These are phyloP conservation scores for Hypsibius dujardini DNA, from an alignment of 1,140 invertebrate species.

Conservation along the genomic window DNA sequence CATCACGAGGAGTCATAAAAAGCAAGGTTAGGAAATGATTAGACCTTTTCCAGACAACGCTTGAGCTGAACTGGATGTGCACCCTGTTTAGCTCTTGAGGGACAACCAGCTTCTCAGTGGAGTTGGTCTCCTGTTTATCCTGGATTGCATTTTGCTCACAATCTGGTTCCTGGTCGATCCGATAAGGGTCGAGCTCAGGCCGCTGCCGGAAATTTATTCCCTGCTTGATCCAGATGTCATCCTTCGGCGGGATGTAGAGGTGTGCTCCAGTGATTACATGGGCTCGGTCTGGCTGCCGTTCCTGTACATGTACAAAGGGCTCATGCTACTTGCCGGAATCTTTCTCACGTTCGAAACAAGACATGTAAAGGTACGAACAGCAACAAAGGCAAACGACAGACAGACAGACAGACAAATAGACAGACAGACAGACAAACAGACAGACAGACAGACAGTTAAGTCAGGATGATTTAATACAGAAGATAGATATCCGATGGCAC, in stretches of 20 bases:
- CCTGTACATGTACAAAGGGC: constrained; percentile 70
- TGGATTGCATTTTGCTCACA: constrained; percentile 57
- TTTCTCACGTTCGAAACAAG: not conserved
- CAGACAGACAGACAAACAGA: too few relatives aligned
- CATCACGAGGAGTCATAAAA: constrained; percentile 44
- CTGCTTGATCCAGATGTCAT: constrained; percentile 50
- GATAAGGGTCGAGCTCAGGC: constrained; percentile 40
- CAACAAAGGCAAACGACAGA: not conserved
- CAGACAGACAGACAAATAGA: too few relatives aligned
- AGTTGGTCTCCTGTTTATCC: constrained; percentile 53
- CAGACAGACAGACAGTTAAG: too few relatives aligned
- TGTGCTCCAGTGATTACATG: constrained; percentile 64
- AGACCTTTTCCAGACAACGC: too few relatives aligned
- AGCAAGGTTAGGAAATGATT: constrained; percentile 38
- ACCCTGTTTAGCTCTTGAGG: constrained; percentile 46
- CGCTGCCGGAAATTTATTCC: not conserved
- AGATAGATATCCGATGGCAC: too few relatives aligned
- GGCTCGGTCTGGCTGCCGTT: constrained; percentile 59
- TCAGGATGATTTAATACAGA: too few relatives aligned
- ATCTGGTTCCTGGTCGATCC: constrained; percentile 63
- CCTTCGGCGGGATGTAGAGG: constrained; percentile 67
- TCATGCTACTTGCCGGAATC: constrained; percentile 57
- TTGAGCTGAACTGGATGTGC: too few relatives aligned
- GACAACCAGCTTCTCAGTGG: constrained; percentile 62
- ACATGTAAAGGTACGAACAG: constrained; percentile 12